Percentiles rank a stretch among this genome's conserved stretches.
Evolutionary conservation across 1,140 invertebrate genomes (phyloP).

Genomic region (Schlechtendalia chinensis): DNA sequence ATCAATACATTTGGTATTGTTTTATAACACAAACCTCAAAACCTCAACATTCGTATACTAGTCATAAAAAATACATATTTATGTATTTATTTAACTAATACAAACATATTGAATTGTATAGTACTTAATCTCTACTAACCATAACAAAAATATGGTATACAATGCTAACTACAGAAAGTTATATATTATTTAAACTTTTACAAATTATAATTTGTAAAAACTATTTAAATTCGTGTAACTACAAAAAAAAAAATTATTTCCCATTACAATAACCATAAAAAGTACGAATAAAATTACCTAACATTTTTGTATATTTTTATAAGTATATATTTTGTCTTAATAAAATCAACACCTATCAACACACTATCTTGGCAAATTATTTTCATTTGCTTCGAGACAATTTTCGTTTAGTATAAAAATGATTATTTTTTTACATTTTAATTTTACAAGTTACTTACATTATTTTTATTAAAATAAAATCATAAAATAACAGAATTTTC

Average conservation of each 20-base stretch:
- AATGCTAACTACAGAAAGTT: neutral
- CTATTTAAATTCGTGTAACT: neutral
- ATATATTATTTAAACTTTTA: neutral
- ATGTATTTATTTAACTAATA: neutral
- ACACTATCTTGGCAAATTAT: too few species aligned
- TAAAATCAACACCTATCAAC: too few species aligned
- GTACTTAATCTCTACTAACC: neutral
- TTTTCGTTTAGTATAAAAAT: neutral
- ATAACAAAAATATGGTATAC: neutral
- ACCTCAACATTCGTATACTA: neutral
- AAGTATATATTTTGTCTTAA: too few species aligned
- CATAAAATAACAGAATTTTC: too few species aligned
- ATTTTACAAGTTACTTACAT: too few species aligned
- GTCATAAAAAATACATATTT: neutral
- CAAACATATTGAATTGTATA: neutral
- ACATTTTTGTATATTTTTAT: too few species aligned
- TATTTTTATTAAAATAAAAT: too few species aligned
- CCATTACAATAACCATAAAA: too few species aligned
- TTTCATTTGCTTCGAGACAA: too few species aligned
- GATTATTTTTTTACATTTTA: too few species aligned
- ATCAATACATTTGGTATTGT: neutral
- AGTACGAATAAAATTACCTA: too few species aligned
- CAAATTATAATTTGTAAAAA: neutral
- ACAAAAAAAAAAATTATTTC: too few species aligned
- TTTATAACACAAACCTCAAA: neutral